phyloP scores from a whole-genome alignment of 2,888 invertebrate species.

The Drosophila acutilabella region DNA sequence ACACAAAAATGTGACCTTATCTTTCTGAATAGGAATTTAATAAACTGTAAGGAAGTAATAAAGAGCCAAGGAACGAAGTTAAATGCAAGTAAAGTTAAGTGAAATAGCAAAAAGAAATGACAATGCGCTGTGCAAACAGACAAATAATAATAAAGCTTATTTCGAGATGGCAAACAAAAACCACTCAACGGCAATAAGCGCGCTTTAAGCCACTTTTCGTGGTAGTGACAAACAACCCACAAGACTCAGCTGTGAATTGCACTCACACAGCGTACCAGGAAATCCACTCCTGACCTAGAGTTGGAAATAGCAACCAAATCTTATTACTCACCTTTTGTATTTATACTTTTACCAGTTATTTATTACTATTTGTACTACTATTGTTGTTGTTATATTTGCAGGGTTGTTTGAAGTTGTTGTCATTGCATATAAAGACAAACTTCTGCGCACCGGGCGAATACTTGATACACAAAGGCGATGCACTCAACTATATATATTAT shows the following conservation, averaged over 20 bases:
- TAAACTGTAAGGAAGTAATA: not conserved
- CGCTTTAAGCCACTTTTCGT: slow-evolving; percentile 74
- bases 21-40: not conserved
- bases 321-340: slow-evolving; percentile 26
- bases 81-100: slow-evolving; percentile 26
- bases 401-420: slow-evolving; percentile 96
- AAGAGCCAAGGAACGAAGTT: not conserved
- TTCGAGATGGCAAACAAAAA: slow-evolving; percentile 71
- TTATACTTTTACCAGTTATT: slow-evolving; percentile 8
- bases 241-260: not conserved
- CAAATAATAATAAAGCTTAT: slow-evolving; percentile 60
- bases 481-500: slow-evolving; percentile 96
- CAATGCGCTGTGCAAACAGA: slow-evolving; percentile 56
- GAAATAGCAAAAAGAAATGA: slow-evolving; percentile 22
- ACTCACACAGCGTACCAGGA: slow-evolving; percentile 4
- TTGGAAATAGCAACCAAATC: slow-evolving; percentile 35
- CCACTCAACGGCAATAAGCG: slow-evolving; percentile 70
- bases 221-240: slow-evolving; percentile 26
- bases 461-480: slow-evolving; percentile 97
- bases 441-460: slow-evolving; percentile 99
- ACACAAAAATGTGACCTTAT: not conserved
- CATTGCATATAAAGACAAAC: slow-evolving; percentile 96
- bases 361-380: slow-evolving; percentile 3
- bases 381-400: slow-evolving; percentile 44
- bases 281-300: slow-evolving; percentile 23